Conservation (phyloP, 2,113 vertebrate species). For the Ophiodon elongatus region DNA sequence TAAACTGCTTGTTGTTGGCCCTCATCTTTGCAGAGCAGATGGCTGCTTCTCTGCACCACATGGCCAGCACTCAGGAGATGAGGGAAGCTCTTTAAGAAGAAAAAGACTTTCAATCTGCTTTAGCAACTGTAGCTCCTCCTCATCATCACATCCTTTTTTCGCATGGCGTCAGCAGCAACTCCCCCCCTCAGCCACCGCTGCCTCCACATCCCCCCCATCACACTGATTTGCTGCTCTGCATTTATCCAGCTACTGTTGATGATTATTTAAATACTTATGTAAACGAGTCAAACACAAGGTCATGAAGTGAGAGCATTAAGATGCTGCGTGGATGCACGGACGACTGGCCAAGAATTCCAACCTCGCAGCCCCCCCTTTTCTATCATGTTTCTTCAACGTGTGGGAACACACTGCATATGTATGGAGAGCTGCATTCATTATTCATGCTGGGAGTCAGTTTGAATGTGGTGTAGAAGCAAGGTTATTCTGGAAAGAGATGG, state of each 20-base stretch:
- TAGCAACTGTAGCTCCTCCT: constrained; percentile 68
- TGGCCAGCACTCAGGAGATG: constrained; percentile 72
- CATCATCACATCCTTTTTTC: constrained; percentile 45
- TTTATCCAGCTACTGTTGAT: constrained; percentile 33
- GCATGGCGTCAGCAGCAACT: constrained; percentile 32
- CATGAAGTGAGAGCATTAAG: constrained; percentile 61
- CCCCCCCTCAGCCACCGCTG: background rate
- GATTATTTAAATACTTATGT: constrained; percentile 66
- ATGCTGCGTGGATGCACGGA: constrained; percentile 42
- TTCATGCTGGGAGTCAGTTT: constrained; percentile 65
- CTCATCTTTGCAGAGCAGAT: constrained; percentile 78
- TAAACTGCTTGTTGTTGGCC: constrained; percentile 61
- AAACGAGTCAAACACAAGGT: constrained; percentile 66
- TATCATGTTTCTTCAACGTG: constrained; percentile 48
- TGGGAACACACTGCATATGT: constrained; percentile 66
- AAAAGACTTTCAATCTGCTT: constrained; percentile 81
- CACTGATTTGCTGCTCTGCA: constrained; percentile 19
- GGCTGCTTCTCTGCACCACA: constrained; percentile 75
- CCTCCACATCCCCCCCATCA: constrained; percentile 1
- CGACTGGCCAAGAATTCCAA: constrained; percentile 42
- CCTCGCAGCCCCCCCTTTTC: background rate
- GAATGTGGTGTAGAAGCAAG: constrained; percentile 40
- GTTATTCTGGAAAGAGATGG: constrained; percentile 29
- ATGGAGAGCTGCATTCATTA: constrained; percentile 68
- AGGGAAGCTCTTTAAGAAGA: constrained; percentile 76